Percentiles rank a stretch among this genome's conserved stretches.
phyloP scores from a whole-genome alignment of 2,797 vertebrate genomes.

The Rhinoraja longicauda region DNA sequence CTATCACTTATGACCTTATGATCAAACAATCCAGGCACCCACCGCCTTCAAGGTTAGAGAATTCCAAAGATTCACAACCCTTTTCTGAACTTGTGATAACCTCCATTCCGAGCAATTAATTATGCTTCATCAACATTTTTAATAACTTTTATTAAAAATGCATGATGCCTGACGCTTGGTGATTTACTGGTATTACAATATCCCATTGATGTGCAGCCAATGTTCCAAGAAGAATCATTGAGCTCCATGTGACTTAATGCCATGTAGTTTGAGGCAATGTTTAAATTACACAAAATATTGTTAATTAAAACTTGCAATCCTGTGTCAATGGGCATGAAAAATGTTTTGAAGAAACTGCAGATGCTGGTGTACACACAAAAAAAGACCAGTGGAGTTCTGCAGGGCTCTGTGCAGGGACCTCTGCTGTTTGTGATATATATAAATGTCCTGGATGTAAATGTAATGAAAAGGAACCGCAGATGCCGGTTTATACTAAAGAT shows the following conservation, averaged over 20 bases:
- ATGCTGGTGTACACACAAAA: no score
- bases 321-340: neutral
- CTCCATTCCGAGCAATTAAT: neutral
- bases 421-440: no score
- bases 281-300: neutral
- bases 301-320: neutral
- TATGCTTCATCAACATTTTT: neutral
- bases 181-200: neutral
- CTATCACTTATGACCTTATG: no score
- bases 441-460: no score
- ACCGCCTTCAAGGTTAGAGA: no score
- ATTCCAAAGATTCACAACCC: no score
- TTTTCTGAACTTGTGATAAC: no score
- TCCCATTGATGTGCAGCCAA: neutral
- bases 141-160: neutral
- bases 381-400: no score
- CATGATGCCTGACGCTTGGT: neutral
- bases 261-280: neutral
- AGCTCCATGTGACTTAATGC: neutral
- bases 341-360: neutral
- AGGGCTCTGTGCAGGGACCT: no score
- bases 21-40: no score
- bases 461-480: no score
- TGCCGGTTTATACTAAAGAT: no score
- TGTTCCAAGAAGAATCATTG: neutral